Evolutionary conservation across 2,888 invertebrate species (phyloP), one percentile per base, ranked within the genome.

Genomic region (Lochmaea capreae): DNA sequence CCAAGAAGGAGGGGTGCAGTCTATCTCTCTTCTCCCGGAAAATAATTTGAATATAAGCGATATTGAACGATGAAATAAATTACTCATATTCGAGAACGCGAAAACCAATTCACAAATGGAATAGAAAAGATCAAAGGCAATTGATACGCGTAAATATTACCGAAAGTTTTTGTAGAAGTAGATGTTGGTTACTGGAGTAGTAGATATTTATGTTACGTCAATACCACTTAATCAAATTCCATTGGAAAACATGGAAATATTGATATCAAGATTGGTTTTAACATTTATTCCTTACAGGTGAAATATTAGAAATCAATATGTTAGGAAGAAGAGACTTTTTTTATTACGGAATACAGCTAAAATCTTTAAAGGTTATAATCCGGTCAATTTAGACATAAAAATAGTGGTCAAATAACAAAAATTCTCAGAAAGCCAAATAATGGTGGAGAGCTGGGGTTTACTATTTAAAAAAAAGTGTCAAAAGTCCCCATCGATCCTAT

Each of bases 31-130:
- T 75, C 70, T 70, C 71, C 72, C 67, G 58, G 73, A 76, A 61
- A 76, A 77, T 85, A 85, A 85, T 85, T 86, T 85, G 83, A 84
- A 85, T 85, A 84, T 85, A 85, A 86, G 85, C 84, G 83, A 83
- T 84, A 84, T 84, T 85, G 84, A 85, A 85, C 84, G 82, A 81
- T 77, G 78, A 82, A 81, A 82, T 85, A 84, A 67, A 67, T 67
- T 67, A 67, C 59, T 59, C 58, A 59, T 59, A 68, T 61, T 26
- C 42, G 39, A 54, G 39, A 46, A 22, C 65, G 16, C 22, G n/a
- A 33, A 66, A 49, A 66, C 39, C 39, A 26, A 46, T 52, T 16
- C n/a, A 49, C 43, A 43, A 43, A 61, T 39, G 46, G 59, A 68
- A 67, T 58, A 46, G 16, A 52, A 12, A 57, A 52, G 58, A 67